Base-by-base conservation (phyloP, 2,797 vertebrate genomes). In the Hyperoplus lanceolatus region DNA sequence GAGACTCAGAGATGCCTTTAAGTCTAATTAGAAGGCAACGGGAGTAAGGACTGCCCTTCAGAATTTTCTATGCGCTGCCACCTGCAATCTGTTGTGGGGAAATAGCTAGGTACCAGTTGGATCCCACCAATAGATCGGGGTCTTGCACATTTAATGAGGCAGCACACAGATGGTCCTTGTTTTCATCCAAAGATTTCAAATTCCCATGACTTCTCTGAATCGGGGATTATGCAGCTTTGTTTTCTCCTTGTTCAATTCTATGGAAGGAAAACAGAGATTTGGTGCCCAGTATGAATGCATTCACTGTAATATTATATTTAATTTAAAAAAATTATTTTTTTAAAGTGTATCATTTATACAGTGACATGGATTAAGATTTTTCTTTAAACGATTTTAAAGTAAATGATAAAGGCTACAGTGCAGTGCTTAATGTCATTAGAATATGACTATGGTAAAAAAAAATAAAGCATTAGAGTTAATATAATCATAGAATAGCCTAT, bases 21-120 rank as follows among this genome's bases (percentile, higher is more conserved):
- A 76, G 59, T 78, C 82, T 90, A 88, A 90, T 92, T 90, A 90
- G 72, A 90, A 90, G 89, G 85, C 88, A 81, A 9, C 60, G 6
- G n/a, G 81, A 78, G 85, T 83, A 55, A 89, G 79, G 66, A 85
- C 83, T 81, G 79, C 80, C 82, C 75, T 71, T 82, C 68, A 82
- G 75, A 82, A 51, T 70, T 36, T 68, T 42, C 18, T 39, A 73
- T 75, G 85, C 80, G 67, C 64, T 70, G 73, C 85, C 87, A 89
- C 81, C 86, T 93, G 87, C 90, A 86, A 84, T 91, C 87, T 88
- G 86, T 45, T 65, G 54, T 16, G 21, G 76, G 77, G 72, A 86
- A 90, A 86, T 72, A 69, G 66, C 63, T 72, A 78, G 79, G 80
- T 82, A 65, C 73, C 57, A 8, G 11, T 80, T 29, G 11, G 58